phyloP scores from a whole-genome alignment of 2,888 invertebrate species.

The Lepidochitona cinerea region DNA sequence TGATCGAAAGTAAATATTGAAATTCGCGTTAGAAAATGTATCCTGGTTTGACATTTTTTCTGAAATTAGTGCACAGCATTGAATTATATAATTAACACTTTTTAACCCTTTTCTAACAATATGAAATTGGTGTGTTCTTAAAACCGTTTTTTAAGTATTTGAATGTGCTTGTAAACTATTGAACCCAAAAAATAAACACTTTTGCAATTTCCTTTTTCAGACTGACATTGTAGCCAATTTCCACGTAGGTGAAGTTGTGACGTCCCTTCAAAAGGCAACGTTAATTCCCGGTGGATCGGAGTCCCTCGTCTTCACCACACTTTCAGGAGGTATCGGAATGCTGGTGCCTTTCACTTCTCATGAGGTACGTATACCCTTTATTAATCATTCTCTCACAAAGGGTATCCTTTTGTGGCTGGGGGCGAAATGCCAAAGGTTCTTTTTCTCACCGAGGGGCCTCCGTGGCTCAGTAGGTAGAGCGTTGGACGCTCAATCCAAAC shows the following conservation, averaged over 20 bases:
- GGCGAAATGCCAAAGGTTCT: too few relatives aligned
- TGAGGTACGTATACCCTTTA: conserved; percentile 52
- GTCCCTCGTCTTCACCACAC: conserved; percentile 94
- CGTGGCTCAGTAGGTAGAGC: too few relatives aligned
- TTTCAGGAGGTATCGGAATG: conserved; percentile 79
- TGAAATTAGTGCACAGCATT: too few relatives aligned
- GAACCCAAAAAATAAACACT: not conserved
- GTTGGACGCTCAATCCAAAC: too few relatives aligned
- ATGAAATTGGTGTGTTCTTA: too few relatives aligned
- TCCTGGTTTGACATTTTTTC: too few relatives aligned
- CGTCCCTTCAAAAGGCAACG: conserved; percentile 95
- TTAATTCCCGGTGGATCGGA: conserved; percentile 98
- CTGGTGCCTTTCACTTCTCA: conserved; percentile 70
- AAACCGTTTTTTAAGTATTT: not conserved
- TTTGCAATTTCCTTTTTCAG: conserved; percentile 52
- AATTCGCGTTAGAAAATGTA: too few relatives aligned
- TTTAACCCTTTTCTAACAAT: too few relatives aligned
- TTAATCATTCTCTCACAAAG: not conserved
- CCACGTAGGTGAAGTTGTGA: conserved; percentile 95
- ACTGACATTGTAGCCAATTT: conserved; percentile 90
- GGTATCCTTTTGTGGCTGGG: too few relatives aligned
- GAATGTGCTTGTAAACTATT: not conserved
- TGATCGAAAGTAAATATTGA: too few relatives aligned
- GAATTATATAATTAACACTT: too few relatives aligned
- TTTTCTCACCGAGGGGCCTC: too few relatives aligned